A percentile compares a stretch with the other conserved stretches of the same genome.
Evolutionary conservation across 1,140 invertebrate genomes (phyloP).

Genomic region (Drosophila trapezifrons): DNA sequence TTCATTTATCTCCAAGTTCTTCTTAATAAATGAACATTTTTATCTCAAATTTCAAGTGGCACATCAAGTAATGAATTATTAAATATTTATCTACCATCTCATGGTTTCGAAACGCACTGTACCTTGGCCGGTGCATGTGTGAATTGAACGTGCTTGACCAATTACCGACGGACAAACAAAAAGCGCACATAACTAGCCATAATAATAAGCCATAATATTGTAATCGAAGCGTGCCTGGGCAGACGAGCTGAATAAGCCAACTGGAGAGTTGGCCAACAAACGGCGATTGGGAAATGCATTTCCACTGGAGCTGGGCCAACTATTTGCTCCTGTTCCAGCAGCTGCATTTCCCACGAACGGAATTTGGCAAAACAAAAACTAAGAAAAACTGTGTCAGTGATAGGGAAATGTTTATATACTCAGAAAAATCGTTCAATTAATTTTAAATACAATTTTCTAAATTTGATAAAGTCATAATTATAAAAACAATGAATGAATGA

Average conservation of each 20-base stretch:
- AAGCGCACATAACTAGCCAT: conserved; percentile 34
- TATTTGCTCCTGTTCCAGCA: conserved; percentile 26
- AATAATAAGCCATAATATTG: conserved; percentile 51
- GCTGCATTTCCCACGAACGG: conserved; percentile 18
- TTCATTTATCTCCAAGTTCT: too few species aligned
- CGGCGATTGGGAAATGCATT: conserved; percentile 33
- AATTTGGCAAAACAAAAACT: not conserved
- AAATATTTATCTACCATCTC: conserved; percentile 18
- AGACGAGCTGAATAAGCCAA: conserved; percentile 21
- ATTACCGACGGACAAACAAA: conserved; percentile 56
- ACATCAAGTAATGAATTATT: conserved; percentile 3
- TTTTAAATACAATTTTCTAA: not conserved
- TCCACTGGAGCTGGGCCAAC: conserved; percentile 20
- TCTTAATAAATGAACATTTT: not conserved
- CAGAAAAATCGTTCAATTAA: not conserved
- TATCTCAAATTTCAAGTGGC: not conserved
- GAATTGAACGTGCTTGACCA: conserved; percentile 70
- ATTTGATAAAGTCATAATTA: not conserved
- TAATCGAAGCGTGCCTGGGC: conserved; percentile 55
- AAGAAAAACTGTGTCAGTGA: conserved; percentile 2
- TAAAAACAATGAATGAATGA: not conserved
- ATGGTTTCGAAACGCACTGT: conserved; percentile 42
- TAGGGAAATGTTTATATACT: conserved; percentile 12
- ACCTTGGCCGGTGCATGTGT: conserved; percentile 35
- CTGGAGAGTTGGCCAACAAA: conserved; percentile 23